Base-by-base conservation (phyloP, 2,113 vertebrate genomes). In the Malaclemys terrapin region DNA sequence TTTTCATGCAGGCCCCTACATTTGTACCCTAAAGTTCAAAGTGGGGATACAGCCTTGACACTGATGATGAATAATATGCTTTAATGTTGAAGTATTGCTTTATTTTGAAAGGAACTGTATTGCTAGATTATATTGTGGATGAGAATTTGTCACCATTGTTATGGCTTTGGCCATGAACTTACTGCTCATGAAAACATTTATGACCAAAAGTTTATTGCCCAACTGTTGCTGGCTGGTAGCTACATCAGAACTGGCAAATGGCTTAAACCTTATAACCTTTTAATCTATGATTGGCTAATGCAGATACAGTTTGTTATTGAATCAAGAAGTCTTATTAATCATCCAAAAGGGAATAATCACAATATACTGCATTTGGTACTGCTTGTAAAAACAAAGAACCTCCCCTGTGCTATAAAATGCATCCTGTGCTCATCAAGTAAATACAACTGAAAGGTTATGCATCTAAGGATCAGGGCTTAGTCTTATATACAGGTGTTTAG, bases 211-310 rank as follows among this genome's bases (percentile, higher is more conserved):
- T 93, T 93, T 88, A 97, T 97, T 93, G 84, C 85, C 88, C 95
- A 97, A 89, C 86, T 96, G 92, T 96, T 98, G 89, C 82, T 96
- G 95, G 42, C 83, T 96, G 80, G 79, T 96, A 88, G 91, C 82
- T 22, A 2, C 49, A 76, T 79, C 93, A n/a, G 96, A 94, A 89
- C 81, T 91, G 57, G 93, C 80, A 91, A 95, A 90, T 50, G 93
- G n/a, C 84, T 96, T 94, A 91, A 91, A 89, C 29, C 65, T 89
- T 31, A 22, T 88, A 87, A 91, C 91, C 89, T 94, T 90, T 94
- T 7, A 29, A 16, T 85, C 88, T 80, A 59, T 27, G 52, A 29
- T 62, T 85, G 22, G 35, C 84, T 84, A 90, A 93, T 93, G 54
- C 47, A 81, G 57, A 45, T 59, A 89, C 65, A 76, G 76, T 83